These are phyloP conservation scores for Temnothorax unifasciatus DNA, from an alignment of 2,888 invertebrate species.

Conservation along the genomic window DNA sequence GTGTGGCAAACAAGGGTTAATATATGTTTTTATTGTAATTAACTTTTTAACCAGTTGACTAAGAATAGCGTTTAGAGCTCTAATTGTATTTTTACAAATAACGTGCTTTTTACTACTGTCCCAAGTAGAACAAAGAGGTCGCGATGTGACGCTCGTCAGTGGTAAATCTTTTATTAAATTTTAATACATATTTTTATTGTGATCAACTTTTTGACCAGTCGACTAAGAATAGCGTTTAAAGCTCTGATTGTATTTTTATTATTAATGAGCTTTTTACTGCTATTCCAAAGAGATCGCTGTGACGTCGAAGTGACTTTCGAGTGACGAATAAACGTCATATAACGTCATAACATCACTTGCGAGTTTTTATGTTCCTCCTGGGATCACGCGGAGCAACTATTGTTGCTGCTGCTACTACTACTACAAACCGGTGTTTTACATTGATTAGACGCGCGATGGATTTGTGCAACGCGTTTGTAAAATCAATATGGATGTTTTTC, in stretches of 20 bases:
- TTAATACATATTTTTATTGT: too few species aligned
- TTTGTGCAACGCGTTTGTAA: constrained; percentile 6
- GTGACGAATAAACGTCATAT: too few species aligned
- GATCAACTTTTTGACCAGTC: not conserved
- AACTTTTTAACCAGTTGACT: not conserved
- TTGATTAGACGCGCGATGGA: constrained; percentile 21
- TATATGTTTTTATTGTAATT: not conserved
- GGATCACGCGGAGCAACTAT: too few species aligned
- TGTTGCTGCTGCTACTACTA: too few species aligned
- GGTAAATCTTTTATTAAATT: too few species aligned
- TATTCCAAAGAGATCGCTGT: not conserved
- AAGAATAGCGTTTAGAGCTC: not conserved
- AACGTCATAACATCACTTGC: too few species aligned
- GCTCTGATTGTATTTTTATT: not conserved
- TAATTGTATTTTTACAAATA: not conserved
- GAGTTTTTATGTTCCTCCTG: not conserved
- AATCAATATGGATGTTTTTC: constrained; percentile 47
- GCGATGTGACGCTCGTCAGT: too few species aligned
- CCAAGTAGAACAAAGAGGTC: too few species aligned
- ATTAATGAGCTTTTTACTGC: not conserved
- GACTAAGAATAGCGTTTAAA: not conserved
- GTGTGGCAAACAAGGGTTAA: too few species aligned
- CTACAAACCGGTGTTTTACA: not conserved
- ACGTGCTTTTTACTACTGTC: not conserved
- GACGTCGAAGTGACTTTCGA: too few species aligned